phyloP scores from a whole-genome alignment of 1,140 invertebrate species.

The Aporrectodea caliginosa region DNA sequence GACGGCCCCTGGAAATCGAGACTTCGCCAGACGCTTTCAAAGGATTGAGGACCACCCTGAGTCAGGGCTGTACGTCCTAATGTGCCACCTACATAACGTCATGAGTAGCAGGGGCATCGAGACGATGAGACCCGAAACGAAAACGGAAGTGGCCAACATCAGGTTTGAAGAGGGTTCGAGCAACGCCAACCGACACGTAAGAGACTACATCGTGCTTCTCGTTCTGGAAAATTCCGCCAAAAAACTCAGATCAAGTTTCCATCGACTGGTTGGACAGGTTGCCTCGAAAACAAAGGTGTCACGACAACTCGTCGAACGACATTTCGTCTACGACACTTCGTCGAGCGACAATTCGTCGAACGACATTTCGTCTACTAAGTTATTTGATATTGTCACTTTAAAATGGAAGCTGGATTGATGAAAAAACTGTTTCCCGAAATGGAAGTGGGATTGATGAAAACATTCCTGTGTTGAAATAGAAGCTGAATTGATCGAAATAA shows the following conservation, averaged over 20 bases:
- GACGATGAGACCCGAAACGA: neutral
- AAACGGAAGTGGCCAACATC: neutral
- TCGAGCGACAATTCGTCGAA: too few species aligned
- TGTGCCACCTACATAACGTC: neutral
- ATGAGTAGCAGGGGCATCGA: neutral
- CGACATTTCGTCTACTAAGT: too few species aligned
- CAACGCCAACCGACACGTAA: neutral
- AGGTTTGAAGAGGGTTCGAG: neutral
- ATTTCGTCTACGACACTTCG: too few species aligned
- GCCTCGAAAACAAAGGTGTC: too few species aligned
- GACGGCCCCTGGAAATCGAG: neutral
- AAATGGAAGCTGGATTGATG: too few species aligned
- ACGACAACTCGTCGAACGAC: too few species aligned
- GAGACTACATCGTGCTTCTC: neutral
- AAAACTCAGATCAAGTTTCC: neutral
- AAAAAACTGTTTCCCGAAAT: too few species aligned
- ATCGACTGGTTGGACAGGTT: neutral
- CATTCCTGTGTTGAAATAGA: too few species aligned
- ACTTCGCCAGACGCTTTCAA: neutral
- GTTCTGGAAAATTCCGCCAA: neutral
- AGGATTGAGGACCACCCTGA: neutral
- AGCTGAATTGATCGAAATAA: too few species aligned
- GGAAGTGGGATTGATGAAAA: too few species aligned
- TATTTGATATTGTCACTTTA: too few species aligned
- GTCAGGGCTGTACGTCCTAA: neutral